Conservation (phyloP, 1,140 invertebrate species). For the Drosophila oshimai region DNA sequence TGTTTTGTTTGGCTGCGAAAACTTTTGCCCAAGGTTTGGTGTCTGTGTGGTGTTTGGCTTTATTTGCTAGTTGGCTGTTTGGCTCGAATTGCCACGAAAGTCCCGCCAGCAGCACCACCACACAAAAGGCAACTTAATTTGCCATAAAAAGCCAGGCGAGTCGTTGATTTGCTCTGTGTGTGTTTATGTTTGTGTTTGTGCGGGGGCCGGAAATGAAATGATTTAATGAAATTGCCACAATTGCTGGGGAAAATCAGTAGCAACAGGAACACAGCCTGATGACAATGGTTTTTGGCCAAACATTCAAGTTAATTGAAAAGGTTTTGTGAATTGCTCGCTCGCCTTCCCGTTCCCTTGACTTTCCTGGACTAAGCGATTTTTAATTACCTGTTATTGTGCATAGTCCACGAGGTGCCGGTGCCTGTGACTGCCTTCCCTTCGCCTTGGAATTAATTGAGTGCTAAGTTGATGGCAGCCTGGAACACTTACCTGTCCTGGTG, state of each 20-base stretch:
- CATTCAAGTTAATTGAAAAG: constrained; percentile 77
- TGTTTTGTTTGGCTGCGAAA: constrained; percentile 22
- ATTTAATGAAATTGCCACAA: constrained; percentile 78
- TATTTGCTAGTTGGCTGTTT: constrained; percentile 50
- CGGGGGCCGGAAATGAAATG: constrained; percentile 71
- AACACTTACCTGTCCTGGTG: constrained; percentile 24
- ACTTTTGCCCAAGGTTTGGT: constrained; percentile 48
- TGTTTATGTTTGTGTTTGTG: constrained; percentile 12
- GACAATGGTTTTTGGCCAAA: constrained; percentile 35
- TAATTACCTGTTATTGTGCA: constrained; percentile 67
- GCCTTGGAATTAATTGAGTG: constrained; percentile 60
- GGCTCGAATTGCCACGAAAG: constrained; percentile 11
- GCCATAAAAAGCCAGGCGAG: constrained; percentile 63
- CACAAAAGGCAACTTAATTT: constrained; percentile 65
- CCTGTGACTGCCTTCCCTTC: constrained; percentile 6
- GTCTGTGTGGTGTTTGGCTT: constrained; percentile 51
- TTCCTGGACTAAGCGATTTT: constrained; percentile 64
- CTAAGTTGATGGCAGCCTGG: constrained; percentile 37
- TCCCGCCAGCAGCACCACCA: background rate
- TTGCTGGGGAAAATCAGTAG: constrained; percentile 42
- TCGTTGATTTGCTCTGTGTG: constrained; percentile 68
- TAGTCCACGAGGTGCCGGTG: constrained; percentile 6
- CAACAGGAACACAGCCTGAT: constrained; percentile 29
- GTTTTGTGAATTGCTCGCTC: constrained; percentile 31
- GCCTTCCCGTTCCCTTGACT: background rate